A percentile compares a stretch with the other conserved stretches of the same genome.
These are phyloP conservation scores for Mycogona germanica DNA, from an alignment of 2,888 invertebrate genomes.

Conservation along the genomic window DNA sequence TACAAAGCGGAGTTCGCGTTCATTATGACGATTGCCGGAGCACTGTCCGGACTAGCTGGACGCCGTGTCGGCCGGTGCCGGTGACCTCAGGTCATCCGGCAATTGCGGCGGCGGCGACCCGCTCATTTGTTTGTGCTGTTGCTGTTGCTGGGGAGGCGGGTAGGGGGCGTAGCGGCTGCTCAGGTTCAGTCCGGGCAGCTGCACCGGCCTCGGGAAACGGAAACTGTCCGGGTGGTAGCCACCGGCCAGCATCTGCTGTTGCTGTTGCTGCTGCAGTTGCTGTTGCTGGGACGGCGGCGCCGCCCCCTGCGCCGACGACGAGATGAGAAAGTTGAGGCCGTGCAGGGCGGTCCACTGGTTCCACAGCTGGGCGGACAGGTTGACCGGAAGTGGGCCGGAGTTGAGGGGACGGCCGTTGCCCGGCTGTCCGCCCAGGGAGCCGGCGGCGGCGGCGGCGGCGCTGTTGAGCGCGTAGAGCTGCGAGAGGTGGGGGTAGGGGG, in stretches of 20 bases:
- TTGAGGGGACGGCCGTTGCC: neutral
- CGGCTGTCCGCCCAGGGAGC: neutral
- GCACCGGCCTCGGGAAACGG: constrained; percentile 13
- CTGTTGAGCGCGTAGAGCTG: neutral
- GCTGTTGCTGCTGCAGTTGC: neutral
- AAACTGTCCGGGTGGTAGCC: constrained; percentile 11
- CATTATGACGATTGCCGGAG: too few species aligned
- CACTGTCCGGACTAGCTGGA: too few species aligned
- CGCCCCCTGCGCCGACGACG: constrained; percentile 46
- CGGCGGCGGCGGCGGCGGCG: neutral
- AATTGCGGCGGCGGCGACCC: constrained; percentile 17
- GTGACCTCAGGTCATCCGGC: too few species aligned
- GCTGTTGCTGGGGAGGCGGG: constrained; percentile 7
- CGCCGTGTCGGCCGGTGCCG: too few species aligned
- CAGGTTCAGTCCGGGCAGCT: constrained; percentile 16
- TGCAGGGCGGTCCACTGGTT: constrained; percentile 53
- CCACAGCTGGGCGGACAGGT: constrained; percentile 40
- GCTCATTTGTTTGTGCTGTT: constrained; percentile 7
- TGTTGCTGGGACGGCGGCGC: constrained; percentile 39
- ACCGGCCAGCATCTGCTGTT: constrained; percentile 17
- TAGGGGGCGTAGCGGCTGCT: constrained; percentile 21
- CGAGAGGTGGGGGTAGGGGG: neutral
- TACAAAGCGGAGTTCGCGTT: too few species aligned
- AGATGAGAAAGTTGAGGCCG: constrained; percentile 43
- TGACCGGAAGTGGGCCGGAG: constrained; percentile 20